Percentiles rank a stretch among this genome's conserved stretches.
Conservation (phyloP, 2,888 invertebrate genomes). For the Falcaria lacertinaria region DNA sequence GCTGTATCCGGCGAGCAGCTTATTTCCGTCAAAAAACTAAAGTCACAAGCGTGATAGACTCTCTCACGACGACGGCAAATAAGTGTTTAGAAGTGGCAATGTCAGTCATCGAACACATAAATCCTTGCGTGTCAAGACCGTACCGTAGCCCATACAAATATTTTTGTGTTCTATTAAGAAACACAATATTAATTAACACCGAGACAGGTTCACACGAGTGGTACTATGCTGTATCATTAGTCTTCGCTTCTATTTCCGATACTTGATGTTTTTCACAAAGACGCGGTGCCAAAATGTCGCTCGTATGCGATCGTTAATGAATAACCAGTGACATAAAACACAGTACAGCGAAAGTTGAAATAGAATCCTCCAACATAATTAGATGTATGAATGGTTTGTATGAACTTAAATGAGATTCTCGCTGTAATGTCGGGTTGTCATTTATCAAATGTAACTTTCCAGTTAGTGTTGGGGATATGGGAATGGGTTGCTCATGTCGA, state of each 20-base stretch:
- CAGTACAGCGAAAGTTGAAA: conserved; percentile 40
- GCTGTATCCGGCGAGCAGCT: conserved; percentile 49
- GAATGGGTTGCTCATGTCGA: too few relatives aligned
- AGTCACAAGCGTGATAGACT: conserved; percentile 16
- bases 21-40: conserved; percentile 24
- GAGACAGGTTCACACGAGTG: conserved; percentile 68
- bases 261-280: conserved; percentile 58
- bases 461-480: conserved; percentile 2
- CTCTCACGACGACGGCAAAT: background rate
- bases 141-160: conserved; percentile 36
- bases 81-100: background rate
- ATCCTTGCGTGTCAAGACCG: background rate
- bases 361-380: conserved; percentile 33
- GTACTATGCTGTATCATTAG: conserved; percentile 59
- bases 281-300: conserved; percentile 62
- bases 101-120: background rate
- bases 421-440: conserved; percentile 27
- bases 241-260: conserved; percentile 70
- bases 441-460: conserved; percentile 26
- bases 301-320: conserved; percentile 60
- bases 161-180: conserved; percentile 42
- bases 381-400: conserved; percentile 40
- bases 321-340: conserved; percentile 53
- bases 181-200: conserved; percentile 60
- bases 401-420: conserved; percentile 45